Evolutionary conservation across 2,888 invertebrate genomes (phyloP), one percentile per base, ranked within the genome.

Genomic region (Anarsia innoxiella): DNA sequence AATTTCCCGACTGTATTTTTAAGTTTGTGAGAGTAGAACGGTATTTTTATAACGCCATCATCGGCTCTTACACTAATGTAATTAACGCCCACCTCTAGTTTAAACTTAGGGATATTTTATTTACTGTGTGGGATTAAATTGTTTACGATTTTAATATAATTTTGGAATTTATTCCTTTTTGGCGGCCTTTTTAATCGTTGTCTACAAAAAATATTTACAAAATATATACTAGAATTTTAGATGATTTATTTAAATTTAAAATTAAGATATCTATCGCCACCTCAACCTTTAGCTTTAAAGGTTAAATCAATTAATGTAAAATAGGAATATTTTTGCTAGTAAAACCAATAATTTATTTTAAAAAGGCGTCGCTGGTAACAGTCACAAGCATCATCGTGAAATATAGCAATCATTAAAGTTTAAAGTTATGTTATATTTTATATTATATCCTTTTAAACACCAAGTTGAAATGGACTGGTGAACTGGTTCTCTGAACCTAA

Each of bases 401-500:
- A 44, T 46, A 49, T 43, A 37, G 39, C 30, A 32, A 37, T 39
- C 38, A 48, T 50, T 49, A 55, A 56, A 54, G 52, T 50, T 56
- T 46, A 46, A 43, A 50, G 34, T 15, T 12, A 35, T 10, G 19
- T 26, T 15, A 29, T 31, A 28, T 38, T 38, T 34, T 36, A 29
- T 31, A 28, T 38, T 38, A 31, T 36, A 51, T 51, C 55, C 53
- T 53, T 59, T 52, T 60, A 61, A 54, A 57, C 51, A 46, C 56
- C 42, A 56, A 63, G 62, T 64, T 56, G 53, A 53, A 59, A 54
- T 57, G 46, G 51, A 51, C 48, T 42, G 37, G 49, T 34, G 40
- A 55, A 66, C 73, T 61, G 68, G 75, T 71, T 65, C 48, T 39
- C 51, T 47, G 56, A 55, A 56, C 56, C 66, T 82, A 79, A 82